Evolutionary conservation across 2,888 invertebrate genomes (phyloP), one percentile per base, ranked within the genome.

Genomic region (Troides oblongomaculatus): DNA sequence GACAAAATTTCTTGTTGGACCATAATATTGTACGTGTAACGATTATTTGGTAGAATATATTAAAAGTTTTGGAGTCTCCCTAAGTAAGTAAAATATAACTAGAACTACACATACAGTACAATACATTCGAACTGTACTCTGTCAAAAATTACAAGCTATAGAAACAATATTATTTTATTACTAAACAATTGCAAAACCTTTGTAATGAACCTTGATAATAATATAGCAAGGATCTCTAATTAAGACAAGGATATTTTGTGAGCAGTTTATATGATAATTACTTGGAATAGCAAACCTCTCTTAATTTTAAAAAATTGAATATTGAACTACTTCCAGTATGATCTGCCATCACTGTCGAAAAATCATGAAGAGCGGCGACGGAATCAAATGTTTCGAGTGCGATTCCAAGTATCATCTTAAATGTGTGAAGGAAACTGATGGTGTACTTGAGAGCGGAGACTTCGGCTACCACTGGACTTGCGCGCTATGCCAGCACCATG

Each of bases 401-500:
- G 81, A 82, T 2, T 81, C 84, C 1, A 78, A 79, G 53, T 82
- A 73, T 69, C 83, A 84, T 70, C 23, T 75, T 66, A 79, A 78
- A 59, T 84, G 86, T 72, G 74, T 74, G 30, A 73, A 72, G 43
- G 80, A 78, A 18, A 65, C 70, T 0, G 80, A 79, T 36, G 79
- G 80, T 17, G 46, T 75, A 8, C 74, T 76, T 0, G 83, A 83
- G 21, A 71, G 77, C 53, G 86, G 86, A 1, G 87, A 88, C 66
- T 80, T 76, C n/a, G 79, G 77, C 2, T 80, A 79, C 60, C 82
- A 82, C 59, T 88, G 89, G 88, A 81, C 79, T 62, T 89, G 89
- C 72, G 83, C 84, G 1, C 75, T 81, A 0, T 90, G 89, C 71
- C 83, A 85, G 53, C 80, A 78, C 63, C 76, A 79, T 1, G 76